phyloP scores from a whole-genome alignment of 2,888 invertebrate species.

The Phytoseiulus persimilis region DNA sequence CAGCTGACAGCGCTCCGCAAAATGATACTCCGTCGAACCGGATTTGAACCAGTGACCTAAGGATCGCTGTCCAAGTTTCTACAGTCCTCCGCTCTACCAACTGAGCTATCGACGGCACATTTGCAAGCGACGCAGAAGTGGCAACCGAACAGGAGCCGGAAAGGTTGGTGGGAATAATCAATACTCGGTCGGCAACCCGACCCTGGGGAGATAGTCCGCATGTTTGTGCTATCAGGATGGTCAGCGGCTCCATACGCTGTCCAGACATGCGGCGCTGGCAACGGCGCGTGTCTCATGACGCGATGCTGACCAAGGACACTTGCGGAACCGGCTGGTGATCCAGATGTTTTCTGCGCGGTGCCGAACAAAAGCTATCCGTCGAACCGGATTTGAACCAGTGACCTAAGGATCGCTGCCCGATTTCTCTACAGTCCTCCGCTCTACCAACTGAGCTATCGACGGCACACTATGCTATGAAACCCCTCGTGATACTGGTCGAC shows the following conservation, averaged over 20 bases:
- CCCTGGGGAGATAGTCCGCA: no score
- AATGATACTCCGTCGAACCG: slow-evolving; percentile 45
- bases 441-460: slow-evolving; percentile 47
- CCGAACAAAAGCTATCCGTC: slow-evolving; percentile 43
- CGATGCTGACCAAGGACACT: neutral
- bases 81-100: slow-evolving; percentile 48
- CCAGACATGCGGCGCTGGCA: neutral
- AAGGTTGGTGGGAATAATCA: no score
- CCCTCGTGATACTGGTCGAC: no score
- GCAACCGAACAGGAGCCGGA: no score
- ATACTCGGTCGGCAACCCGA: no score
- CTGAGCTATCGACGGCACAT: slow-evolving; percentile 46
- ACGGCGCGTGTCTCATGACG: neutral
- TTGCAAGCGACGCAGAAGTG: neutral
- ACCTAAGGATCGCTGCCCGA: slow-evolving; percentile 45
- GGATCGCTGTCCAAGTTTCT: slow-evolving; percentile 44
- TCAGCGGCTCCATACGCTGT: neutral
- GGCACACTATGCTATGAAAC: no score
- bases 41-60: slow-evolving; percentile 47
- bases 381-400: slow-evolving; percentile 47
- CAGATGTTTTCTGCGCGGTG: neutral
- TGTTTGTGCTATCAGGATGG: no score
- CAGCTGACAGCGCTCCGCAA: slow-evolving; percentile 21
- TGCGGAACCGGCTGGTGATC: neutral
- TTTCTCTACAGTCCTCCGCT: slow-evolving; percentile 47